Evolutionary conservation across 2,113 vertebrate species (phyloP).

Genomic region (Mirounga angustirostris): DNA sequence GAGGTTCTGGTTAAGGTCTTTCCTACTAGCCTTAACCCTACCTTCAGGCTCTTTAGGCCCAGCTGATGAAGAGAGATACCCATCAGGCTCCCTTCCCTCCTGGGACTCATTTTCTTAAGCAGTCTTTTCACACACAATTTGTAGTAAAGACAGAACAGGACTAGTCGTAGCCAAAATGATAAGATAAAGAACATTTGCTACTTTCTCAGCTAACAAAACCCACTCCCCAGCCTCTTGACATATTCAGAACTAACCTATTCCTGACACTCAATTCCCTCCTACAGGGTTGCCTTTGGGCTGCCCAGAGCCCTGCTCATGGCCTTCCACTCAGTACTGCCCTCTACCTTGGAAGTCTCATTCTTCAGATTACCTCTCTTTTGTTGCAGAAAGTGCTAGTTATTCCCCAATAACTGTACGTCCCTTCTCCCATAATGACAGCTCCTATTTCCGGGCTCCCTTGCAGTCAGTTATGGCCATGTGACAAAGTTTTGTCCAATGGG

Average conservation of each 20-base stretch:
- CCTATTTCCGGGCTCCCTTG: neutral
- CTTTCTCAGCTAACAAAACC: constrained; percentile 11
- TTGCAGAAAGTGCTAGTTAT: constrained; percentile 2
- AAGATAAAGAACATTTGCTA: neutral
- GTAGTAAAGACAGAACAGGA: neutral
- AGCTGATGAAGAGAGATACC: neutral
- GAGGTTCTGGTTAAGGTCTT: neutral
- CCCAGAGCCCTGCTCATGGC: too few species aligned
- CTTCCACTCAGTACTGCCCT: neutral
- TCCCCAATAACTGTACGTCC: neutral
- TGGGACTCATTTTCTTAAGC: neutral
- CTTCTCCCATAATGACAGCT: neutral
- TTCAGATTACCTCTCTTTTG: constrained; percentile 1
- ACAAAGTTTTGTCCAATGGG: neutral
- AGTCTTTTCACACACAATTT: neutral
- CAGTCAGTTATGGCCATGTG: neutral
- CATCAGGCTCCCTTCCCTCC: neutral
- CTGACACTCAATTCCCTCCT: neutral
- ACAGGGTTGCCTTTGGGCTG: neutral
- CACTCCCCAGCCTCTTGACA: neutral
- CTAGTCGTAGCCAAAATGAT: neutral
- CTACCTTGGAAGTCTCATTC: constrained; percentile 6
- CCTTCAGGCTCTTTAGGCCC: neutral
- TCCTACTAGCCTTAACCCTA: neutral
- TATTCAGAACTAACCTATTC: neutral